Conservation (phyloP, 2,797 vertebrate species). For the Dendrocincla tyrannina region DNA sequence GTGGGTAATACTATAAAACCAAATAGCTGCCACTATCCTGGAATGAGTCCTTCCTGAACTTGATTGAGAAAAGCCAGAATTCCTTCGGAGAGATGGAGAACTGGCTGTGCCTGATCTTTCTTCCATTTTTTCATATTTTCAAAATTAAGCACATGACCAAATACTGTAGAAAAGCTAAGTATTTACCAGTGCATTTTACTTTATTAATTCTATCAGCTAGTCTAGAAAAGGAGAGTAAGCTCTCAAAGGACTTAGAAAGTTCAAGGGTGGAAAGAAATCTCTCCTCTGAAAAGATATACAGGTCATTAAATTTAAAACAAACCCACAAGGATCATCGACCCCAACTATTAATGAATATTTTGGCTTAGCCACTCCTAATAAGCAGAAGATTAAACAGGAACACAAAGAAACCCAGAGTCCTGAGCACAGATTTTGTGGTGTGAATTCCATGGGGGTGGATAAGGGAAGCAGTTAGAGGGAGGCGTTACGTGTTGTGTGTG, state of each 20-base stretch:
- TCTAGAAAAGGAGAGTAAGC: not conserved
- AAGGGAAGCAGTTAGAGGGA: not conserved
- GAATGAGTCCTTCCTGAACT: not conserved
- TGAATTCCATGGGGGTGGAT: not conserved
- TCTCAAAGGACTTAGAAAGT: not conserved
- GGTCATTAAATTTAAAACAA: not conserved
- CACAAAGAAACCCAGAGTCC: not conserved
- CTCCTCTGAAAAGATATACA: accelerated
- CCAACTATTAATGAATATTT: not conserved
- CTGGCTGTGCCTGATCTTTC: not conserved
- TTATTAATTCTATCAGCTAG: not conserved
- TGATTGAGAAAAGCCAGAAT: not conserved
- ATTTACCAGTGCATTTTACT: not conserved
- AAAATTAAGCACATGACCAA: not conserved
- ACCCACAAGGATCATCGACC: not conserved
- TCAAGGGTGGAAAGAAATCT: not conserved
- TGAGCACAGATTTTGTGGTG: not conserved
- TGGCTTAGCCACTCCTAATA: not conserved
- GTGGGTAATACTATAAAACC: not conserved
- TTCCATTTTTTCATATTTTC: not conserved
- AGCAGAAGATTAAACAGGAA: not conserved
- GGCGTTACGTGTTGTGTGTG: no score
- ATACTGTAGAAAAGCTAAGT: not conserved
- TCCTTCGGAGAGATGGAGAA: not conserved
- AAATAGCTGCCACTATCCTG: not conserved